These are phyloP conservation scores for Pseudorhombus dupliciocellatus DNA, from an alignment of 2,113 vertebrate genomes.

Conservation along the genomic window DNA sequence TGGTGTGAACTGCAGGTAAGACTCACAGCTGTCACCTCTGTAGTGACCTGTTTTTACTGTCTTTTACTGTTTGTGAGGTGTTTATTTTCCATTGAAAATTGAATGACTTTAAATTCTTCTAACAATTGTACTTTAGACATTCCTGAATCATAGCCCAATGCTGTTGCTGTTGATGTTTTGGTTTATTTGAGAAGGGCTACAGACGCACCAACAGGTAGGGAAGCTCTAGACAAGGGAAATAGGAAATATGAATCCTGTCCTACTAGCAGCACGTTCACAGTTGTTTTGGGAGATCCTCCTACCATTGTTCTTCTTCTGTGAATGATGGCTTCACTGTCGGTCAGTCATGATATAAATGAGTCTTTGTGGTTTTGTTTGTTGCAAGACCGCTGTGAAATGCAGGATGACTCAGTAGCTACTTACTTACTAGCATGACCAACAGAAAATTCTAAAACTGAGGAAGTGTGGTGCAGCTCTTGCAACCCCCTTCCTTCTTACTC, in stretches of 20 bases:
- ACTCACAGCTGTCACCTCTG: constrained; percentile 8
- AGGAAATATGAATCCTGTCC: not conserved
- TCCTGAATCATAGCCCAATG: not conserved
- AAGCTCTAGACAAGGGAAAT: not conserved
- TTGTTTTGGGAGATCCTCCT: not conserved
- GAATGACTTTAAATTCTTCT: not conserved
- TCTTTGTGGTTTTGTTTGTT: not conserved
- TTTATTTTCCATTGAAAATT: not conserved
- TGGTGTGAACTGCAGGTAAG: constrained; percentile 99
- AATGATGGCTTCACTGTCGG: not conserved
- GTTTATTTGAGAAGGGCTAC: not conserved
- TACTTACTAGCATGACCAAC: not conserved
- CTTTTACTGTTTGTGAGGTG: not conserved
- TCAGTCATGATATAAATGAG: not conserved
- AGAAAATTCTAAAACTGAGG: no score
- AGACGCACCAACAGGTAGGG: not conserved
- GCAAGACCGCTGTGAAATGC: no score
- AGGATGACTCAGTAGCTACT: no score
- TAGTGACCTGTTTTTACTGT: not conserved
- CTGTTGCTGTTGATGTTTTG: constrained; percentile 4
- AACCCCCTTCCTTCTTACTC: constrained; percentile 2
- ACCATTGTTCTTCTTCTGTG: not conserved
- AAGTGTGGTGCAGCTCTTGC: not conserved
- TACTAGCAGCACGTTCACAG: not conserved
- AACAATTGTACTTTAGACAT: no score